These are phyloP conservation scores for Silurus meridionalis DNA, from an alignment of 2,113 vertebrate species.

Conservation along the genomic window DNA sequence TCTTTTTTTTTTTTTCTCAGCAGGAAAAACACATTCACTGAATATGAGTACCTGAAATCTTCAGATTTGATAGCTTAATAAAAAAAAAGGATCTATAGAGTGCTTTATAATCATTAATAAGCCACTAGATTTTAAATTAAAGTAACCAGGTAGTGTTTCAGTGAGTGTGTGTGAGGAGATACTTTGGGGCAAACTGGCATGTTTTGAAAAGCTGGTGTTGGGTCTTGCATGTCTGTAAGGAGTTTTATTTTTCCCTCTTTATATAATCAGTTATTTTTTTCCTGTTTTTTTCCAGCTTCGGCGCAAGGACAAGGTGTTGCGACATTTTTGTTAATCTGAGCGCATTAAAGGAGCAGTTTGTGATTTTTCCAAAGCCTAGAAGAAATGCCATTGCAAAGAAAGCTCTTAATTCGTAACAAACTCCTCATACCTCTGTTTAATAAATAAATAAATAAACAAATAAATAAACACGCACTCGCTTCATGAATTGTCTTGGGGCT, in stretches of 20 bases:
- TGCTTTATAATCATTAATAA: not conserved
- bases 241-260: not conserved
- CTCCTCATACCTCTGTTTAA: not conserved
- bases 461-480: too few relatives aligned
- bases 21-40: not conserved
- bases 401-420: not conserved
- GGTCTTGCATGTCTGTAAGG: not conserved
- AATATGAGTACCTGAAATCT: not conserved
- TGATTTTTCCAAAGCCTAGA: not conserved
- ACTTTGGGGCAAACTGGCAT: conserved; percentile 1
- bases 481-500: not conserved
- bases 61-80: not conserved
- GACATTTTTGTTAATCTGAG: not conserved
- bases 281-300: not conserved
- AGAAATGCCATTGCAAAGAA: not conserved
- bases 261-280: not conserved
- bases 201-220: not conserved
- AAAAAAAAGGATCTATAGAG: not conserved
- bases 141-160: not conserved
- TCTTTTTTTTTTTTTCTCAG: not conserved
- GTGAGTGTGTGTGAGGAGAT: conserved; percentile 13
- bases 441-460: not conserved
- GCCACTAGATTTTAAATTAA: not conserved
- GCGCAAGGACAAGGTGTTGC: not conserved
- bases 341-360: conserved; percentile 8